Conservation (phyloP, 2,797 vertebrate genomes). For the Danio choprae region DNA sequence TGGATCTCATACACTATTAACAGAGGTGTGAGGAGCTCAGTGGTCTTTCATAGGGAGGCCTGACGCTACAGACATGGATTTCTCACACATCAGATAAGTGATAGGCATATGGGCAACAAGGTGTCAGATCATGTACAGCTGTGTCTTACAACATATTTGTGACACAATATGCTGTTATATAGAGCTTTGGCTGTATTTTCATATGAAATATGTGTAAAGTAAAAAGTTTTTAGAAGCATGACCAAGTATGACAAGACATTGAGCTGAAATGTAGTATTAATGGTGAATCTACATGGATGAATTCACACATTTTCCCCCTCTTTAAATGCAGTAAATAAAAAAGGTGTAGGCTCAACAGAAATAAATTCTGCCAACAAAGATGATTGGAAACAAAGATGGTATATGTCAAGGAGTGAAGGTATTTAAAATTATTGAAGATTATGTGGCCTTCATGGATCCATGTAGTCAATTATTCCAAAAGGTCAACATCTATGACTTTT, state of each 20-base stretch:
- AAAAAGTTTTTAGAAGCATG: no score
- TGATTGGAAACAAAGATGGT: no score
- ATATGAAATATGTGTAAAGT: no score
- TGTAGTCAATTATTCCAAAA: constrained; percentile 7
- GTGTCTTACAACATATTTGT: constrained; percentile 33
- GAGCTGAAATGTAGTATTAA: no score
- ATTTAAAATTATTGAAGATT: constrained; percentile 15
- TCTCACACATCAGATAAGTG: constrained; percentile 45
- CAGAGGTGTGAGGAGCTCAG: constrained; percentile 47
- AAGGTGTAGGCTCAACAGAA: background rate
- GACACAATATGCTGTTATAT: background rate
- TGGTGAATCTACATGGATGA: no score
- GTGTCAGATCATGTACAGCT: constrained; percentile 41
- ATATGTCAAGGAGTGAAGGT: background rate
- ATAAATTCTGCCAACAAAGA: background rate
- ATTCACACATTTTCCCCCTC: no score
- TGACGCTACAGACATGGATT: constrained; percentile 42
- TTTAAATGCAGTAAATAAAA: background rate
- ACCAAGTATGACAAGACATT: no score
- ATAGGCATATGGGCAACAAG: constrained; percentile 41
- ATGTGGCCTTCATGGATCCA: constrained; percentile 9
- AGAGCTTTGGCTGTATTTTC: background rate
- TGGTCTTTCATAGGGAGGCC: constrained; percentile 20
- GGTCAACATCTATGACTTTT: constrained; percentile 19
- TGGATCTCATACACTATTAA: constrained; percentile 51